Conservation (phyloP, 2,797 vertebrate genomes). For the Falco novaeseelandiae region DNA sequence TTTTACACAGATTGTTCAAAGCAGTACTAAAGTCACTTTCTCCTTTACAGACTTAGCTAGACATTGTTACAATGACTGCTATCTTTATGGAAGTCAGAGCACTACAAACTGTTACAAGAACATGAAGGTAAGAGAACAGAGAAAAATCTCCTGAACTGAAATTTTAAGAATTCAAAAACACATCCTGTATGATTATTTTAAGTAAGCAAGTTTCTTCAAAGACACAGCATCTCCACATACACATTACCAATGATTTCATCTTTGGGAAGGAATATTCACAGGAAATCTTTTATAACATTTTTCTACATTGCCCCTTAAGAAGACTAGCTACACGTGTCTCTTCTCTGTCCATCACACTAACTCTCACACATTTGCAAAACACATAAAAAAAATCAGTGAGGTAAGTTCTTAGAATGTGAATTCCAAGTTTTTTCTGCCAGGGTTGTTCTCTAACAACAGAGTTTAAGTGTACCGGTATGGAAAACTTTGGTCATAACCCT, state of each 20-base stretch:
- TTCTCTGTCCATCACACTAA: neutral
- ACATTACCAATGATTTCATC: neutral
- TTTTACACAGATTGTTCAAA: neutral
- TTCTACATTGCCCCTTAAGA: neutral
- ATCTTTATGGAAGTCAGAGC: neutral
- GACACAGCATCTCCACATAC: neutral
- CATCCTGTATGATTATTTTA: neutral
- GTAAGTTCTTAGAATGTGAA: neutral
- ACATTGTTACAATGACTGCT: neutral
- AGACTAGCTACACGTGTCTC: fast-evolving
- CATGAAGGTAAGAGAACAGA: neutral
- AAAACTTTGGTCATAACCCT: neutral
- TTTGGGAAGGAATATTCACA: neutral
- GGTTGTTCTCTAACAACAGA: neutral
- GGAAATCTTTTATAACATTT: neutral
- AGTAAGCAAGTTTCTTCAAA: neutral
- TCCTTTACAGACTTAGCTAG: neutral
- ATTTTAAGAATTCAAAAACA: neutral
- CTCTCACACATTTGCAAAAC: neutral
- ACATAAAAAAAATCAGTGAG: neutral
- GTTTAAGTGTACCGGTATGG: neutral
- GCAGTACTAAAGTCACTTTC: neutral
- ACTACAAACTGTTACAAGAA: neutral
- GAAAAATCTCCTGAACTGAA: neutral
- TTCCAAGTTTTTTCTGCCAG: neutral